Base-by-base conservation (phyloP, 1,140 invertebrate species). In the Zaprionus tsacasi region DNA sequence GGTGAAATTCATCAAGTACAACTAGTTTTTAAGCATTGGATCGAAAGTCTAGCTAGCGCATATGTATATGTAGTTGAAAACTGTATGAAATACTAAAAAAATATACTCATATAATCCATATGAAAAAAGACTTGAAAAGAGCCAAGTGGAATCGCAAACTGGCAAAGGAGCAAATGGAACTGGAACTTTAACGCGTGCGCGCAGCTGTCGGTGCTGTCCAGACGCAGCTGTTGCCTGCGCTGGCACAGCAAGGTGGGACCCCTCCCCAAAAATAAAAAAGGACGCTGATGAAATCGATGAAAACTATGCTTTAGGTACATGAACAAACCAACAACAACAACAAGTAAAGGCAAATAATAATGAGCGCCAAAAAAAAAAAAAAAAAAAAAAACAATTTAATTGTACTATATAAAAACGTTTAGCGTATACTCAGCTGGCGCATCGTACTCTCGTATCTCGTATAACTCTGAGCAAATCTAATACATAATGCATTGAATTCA, bases 361-460 rank as follows among this genome's bases (percentile, higher is more conserved):
- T 21, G 21, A 21, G 21, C 21, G 21, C 21, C 21, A 21, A 61
- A 3, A 61, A 65, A 48, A 30, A 17, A 30, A 57, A 57, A 71
- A 70, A 74, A 66, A 74, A 54, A 72, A 86, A 72, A 36, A 64
- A 64, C 36, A 56, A 55, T 61, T 69, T 57, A 69, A 61, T 40
- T 74, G 73, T 76, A 60, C 21, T 63, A 70, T 70, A 71, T 67
- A 65, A 72, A 67, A 82, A 80, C 80, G 77, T 75, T 76, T 87
- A 87, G 83, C 77, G 81, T 87, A 87, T 70, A 69, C 64, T 71
- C 59, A 70, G 63, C 60, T 86, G 82, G 80, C 83, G 82, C 79
- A 82, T 86, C 82, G 79, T 86, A 87, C 61, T 82, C 81, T 83
- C 80, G 85, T 87, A 89, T 75, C 63, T 88, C 70, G 82, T 87